Percentiles rank a stretch among this genome's conserved stretches.
Conservation (phyloP, 1,140 invertebrate genomes). For the Zaprionus inermis region DNA sequence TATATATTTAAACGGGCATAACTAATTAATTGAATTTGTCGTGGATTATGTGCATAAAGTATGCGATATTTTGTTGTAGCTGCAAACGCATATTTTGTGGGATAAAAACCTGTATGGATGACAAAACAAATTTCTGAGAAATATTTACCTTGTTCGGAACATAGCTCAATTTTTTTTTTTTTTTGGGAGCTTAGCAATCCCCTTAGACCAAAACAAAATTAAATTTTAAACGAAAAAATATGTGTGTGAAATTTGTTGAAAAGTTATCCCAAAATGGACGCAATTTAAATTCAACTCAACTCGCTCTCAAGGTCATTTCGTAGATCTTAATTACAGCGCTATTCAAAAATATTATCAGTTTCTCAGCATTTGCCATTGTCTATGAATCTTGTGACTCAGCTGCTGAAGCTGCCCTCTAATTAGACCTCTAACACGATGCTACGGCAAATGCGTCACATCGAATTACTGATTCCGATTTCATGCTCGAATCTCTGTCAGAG, state of each 20-base stretch:
- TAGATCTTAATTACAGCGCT: conserved; percentile 38
- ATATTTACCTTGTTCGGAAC: too few species aligned
- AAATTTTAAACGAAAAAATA: not conserved
- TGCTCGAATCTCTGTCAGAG: conserved; percentile 10
- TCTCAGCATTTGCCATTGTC: not conserved
- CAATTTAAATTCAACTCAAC: not conserved
- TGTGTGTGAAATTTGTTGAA: not conserved
- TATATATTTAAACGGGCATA: conserved; percentile 23
- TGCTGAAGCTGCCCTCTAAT: conserved; percentile 24
- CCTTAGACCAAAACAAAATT: not conserved
- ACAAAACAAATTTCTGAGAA: not conserved
- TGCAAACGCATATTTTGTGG: not conserved
- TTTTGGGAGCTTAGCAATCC: not conserved
- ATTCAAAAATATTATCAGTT: conserved; percentile 25
- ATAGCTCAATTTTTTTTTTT: too few species aligned
- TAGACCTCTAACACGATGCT: conserved; percentile 6
- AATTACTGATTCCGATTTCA: conserved; percentile 6
- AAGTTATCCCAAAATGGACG: conserved; percentile 13
- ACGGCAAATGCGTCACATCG: conserved; percentile 13
- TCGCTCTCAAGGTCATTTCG: conserved; percentile 21
- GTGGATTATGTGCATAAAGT: not conserved
- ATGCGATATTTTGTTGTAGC: not conserved
- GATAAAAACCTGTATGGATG: not conserved
- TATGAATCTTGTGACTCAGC: conserved; percentile 31
- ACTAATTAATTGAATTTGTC: conserved; percentile 30